These are phyloP conservation scores for Trachelus troglodyta DNA, from an alignment of 2,888 invertebrate species.

Conservation along the genomic window DNA sequence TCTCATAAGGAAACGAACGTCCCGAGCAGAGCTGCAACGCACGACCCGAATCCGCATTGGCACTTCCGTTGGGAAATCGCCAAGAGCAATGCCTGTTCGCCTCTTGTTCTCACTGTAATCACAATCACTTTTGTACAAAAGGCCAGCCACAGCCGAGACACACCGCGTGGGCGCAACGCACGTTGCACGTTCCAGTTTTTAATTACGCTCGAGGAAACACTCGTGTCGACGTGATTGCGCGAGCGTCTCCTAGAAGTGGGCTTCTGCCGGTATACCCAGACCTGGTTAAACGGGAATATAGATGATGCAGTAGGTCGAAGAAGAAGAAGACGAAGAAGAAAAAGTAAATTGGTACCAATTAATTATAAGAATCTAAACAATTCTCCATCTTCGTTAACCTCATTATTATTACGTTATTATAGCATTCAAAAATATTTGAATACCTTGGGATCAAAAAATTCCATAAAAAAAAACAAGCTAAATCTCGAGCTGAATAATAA, in stretches of 20 bases:
- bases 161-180: background rate
- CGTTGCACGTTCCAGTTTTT: slow-evolving; percentile 42
- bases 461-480: too few relatives aligned
- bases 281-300: background rate
- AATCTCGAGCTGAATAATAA: background rate
- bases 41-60: background rate
- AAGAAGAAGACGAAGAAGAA: background rate
- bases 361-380: background rate
- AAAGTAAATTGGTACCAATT: background rate
- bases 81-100: background rate
- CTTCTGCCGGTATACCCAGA: background rate
- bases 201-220: slow-evolving; percentile 45
- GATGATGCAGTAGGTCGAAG: too few relatives aligned
- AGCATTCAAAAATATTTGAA: background rate
- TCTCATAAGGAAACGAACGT: background rate
- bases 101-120: background rate
- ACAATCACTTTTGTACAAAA: background rate
- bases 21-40: background rate
- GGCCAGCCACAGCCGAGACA: background rate
- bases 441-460: background rate
- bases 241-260: slow-evolving; percentile 20
- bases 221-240: slow-evolving; percentile 33
- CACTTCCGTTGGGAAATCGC: background rate
- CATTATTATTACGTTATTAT: too few relatives aligned
- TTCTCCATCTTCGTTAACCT: background rate